phyloP scores from a whole-genome alignment of 2,888 invertebrate species.

The Drosophila paramelanica region DNA sequence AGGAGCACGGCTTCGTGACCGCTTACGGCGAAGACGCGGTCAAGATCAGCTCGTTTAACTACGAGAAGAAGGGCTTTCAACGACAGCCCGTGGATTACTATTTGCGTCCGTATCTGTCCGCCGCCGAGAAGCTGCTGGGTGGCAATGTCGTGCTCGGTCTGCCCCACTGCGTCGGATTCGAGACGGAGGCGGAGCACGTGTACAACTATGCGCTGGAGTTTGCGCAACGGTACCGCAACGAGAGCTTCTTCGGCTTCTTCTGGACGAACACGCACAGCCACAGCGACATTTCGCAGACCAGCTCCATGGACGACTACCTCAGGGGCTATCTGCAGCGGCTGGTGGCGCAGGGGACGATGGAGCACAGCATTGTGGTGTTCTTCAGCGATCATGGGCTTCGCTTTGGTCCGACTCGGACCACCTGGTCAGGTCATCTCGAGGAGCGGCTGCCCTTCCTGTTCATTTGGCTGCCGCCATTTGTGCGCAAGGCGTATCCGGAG shows the following conservation, averaged over 20 bases:
- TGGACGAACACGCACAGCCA: conserved; percentile 93
- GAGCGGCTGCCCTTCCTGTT: conserved; percentile 91
- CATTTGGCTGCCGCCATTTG: conserved; percentile 88
- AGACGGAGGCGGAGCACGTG: conserved; percentile 89
- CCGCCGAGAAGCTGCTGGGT: conserved; percentile 87
- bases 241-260: conserved; percentile 90
- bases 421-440: conserved; percentile 91
- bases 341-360: conserved; percentile 87
- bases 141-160: conserved; percentile 86
- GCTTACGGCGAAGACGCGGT: conserved; percentile 92
- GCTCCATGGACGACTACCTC: conserved; percentile 88
- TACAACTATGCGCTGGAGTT: conserved; percentile 90
- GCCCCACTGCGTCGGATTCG: conserved; percentile 88
- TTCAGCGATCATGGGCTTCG: conserved; percentile 93
- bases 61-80: conserved; percentile 89
- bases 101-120: conserved; percentile 89
- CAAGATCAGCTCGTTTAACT: conserved; percentile 89
- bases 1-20: conserved; percentile 90
- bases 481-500: conserved; percentile 86
- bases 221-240: conserved; percentile 86
- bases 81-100: conserved; percentile 93
- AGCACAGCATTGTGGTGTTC: conserved; percentile 89
- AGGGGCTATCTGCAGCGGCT: conserved; percentile 87
- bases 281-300: conserved; percentile 88
- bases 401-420: conserved; percentile 89